phyloP scores from a whole-genome alignment of 2,113 vertebrate genomes.

The Orientallactaga bullata region DNA sequence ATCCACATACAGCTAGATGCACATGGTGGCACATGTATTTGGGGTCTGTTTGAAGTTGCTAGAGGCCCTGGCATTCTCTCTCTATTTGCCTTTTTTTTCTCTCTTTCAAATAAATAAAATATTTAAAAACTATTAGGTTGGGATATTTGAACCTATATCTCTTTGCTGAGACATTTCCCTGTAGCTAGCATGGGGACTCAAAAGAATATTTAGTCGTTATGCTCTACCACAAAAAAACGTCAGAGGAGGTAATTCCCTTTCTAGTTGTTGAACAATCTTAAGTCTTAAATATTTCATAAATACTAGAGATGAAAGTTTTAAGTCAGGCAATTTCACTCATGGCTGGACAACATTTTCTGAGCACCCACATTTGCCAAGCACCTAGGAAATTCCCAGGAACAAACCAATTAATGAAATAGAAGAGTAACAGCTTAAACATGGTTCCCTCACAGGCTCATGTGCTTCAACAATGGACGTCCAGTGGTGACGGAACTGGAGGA shows the following conservation, averaged over 20 bases:
- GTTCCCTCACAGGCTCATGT: no score
- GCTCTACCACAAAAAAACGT: neutral
- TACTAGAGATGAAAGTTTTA: slow-evolving; percentile 21
- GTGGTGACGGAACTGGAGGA: no score
- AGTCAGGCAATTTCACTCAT: neutral
- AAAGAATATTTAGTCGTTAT: neutral
- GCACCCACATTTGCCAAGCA: neutral
- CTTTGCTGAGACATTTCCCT: neutral
- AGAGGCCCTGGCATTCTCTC: no score
- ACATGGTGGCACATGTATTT: no score
- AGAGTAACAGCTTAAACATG: no score
- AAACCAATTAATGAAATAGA: neutral
- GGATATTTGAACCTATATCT: neutral
- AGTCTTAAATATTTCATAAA: slow-evolving; percentile 40
- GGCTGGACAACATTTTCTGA: neutral
- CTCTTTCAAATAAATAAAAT: no score
- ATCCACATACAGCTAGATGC: no score
- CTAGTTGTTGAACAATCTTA: neutral
- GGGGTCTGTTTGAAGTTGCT: no score
- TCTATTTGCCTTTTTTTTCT: no score
- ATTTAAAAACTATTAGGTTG: neutral
- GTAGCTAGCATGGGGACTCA: neutral
- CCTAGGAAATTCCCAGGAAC: neutral
- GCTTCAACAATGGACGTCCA: no score
- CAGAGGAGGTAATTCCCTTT: neutral